Base-by-base conservation (phyloP, 2,888 invertebrate genomes). In the Acanthacorydalis orientalis region DNA sequence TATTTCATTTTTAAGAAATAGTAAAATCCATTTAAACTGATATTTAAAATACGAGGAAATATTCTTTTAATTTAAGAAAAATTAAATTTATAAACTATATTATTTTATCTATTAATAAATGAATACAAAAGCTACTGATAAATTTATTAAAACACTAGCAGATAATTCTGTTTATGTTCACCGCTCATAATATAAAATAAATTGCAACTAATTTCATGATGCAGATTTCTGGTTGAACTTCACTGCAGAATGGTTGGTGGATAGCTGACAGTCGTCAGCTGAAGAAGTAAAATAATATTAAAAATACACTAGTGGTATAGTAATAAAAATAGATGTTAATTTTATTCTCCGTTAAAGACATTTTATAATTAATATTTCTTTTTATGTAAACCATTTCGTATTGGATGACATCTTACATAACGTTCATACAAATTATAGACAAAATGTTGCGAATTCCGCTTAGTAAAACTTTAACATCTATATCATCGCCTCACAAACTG, bases 371-470 rank as follows among this genome's bases (percentile, higher is more conserved):
- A 37, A 8, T 14, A 14, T 37, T 12, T 37, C n/a, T n/a, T 37
- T 14, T 9, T 37, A 37, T 37, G 37, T 37, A 9, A 37, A 23
- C 23, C 23, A 23, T 6, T 23, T 23, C 23, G 6, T 37, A 37
- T 7, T 37, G 12, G 14, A 37, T 14, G 31, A 16, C 6, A 12
- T 23, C 31, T 42, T 42, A 42, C 16, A 31, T 42, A 42, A 42
- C 23, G 12, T 42, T 31, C 16, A 42, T 16, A 51, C 34, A 51
- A 58, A 51, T 11, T 42, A 16, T 16, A 15, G 16, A 31, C 12
- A 74, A 58, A 62, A 87, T 87, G 86, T 71, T 87, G 70, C 81
- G 86, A 68, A 74, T 80, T 68, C 78, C 83, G 63, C 72, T 83
- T 59, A 67, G 73, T 53, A 78, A 80, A 71, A 78, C 79, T 65